Evolutionary conservation across 2,797 vertebrate genomes (phyloP).

Genomic region (Coluber constrictor): DNA sequence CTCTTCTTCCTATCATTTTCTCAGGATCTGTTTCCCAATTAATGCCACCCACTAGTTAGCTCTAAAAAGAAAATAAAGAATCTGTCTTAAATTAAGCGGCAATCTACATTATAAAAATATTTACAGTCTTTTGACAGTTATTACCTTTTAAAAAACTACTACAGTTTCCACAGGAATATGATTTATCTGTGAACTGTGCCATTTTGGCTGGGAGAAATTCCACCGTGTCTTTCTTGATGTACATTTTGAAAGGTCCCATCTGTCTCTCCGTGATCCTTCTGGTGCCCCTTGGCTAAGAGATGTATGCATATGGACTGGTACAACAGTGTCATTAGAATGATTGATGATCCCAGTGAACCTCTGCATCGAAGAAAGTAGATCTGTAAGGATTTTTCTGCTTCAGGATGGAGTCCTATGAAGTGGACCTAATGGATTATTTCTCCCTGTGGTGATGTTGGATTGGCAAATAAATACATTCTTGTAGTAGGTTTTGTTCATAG

Average conservation of each 20-base stretch:
- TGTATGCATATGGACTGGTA: conserved; percentile 1
- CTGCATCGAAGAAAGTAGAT: background rate
- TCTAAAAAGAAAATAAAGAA: background rate
- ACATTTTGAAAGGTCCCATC: conserved; percentile 4
- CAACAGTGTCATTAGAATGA: background rate
- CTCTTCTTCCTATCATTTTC: background rate
- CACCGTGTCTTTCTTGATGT: background rate
- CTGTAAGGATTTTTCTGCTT: background rate
- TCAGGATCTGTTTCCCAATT: background rate
- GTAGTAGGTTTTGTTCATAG: background rate
- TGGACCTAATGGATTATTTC: background rate
- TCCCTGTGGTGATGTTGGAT: background rate
- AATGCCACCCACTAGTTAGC: background rate
- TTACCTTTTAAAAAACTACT: background rate
- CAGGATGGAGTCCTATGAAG: background rate
- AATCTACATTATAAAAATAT: conserved; percentile 5
- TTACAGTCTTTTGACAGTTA: conserved; percentile 1
- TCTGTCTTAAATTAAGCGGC: background rate
- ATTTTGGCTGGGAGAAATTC: background rate
- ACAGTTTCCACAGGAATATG: background rate
- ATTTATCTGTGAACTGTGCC: background rate
- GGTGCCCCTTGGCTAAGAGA: background rate
- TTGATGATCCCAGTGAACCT: background rate
- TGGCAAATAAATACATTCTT: background rate
- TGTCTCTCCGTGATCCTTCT: background rate